Percentiles rank a stretch among this genome's conserved stretches.
phyloP scores from a whole-genome alignment of 2,888 invertebrate genomes.

The Cantharis flavilabris region DNA sequence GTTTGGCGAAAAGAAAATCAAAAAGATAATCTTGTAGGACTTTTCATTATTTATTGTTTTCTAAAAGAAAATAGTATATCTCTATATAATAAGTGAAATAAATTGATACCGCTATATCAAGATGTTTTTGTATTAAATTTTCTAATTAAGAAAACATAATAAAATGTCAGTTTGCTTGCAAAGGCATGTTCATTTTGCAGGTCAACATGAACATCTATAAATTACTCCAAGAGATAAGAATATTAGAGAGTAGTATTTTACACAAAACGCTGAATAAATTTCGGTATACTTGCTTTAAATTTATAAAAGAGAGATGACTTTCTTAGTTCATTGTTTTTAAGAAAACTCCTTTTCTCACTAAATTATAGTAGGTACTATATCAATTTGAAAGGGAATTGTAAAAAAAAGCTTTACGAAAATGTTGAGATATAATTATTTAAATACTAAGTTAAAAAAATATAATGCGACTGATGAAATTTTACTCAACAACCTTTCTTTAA shows the following conservation, averaged over 20 bases:
- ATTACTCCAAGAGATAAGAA: constrained; percentile 4
- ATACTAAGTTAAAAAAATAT: no score
- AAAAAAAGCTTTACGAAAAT: background rate
- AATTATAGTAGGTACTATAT: background rate
- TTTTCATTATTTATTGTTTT: background rate
- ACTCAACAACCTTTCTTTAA: no score
- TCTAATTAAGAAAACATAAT: background rate
- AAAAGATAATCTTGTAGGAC: background rate
- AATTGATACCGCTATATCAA: background rate
- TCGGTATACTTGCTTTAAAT: background rate
- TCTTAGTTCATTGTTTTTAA: background rate
- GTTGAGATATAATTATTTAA: no score
- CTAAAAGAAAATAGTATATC: background rate
- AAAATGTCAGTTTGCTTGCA: background rate
- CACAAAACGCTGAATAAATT: background rate
- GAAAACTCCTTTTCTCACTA: background rate
- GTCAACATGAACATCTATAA: constrained; percentile 8
- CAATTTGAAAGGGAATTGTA: background rate
- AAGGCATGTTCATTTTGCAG: background rate
- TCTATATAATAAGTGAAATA: background rate
- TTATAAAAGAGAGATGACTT: background rate
- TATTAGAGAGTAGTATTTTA: background rate
- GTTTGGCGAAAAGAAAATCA: background rate
- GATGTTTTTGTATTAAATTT: background rate
- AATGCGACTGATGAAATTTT: no score